These are phyloP conservation scores for Meloe dianella DNA, from an alignment of 2,888 invertebrate genomes.

Conservation along the genomic window DNA sequence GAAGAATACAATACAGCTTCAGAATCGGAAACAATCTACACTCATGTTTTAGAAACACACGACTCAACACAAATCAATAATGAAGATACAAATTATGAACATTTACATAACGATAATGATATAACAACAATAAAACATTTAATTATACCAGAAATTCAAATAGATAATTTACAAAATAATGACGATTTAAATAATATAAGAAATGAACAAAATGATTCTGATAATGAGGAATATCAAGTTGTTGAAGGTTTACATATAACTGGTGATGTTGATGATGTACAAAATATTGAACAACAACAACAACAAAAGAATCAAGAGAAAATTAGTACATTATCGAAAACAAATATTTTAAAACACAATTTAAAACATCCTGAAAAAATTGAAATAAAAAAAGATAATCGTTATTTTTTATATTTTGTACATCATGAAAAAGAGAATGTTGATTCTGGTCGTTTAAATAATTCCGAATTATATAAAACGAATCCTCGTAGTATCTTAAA, in stretches of 20 bases:
- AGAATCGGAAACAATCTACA: background rate
- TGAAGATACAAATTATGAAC: background rate
- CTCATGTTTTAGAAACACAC: background rate
- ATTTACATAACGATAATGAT: background rate
- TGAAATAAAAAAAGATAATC: slow-evolving; percentile 33
- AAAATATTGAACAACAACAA: background rate
- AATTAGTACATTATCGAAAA: slow-evolving; percentile 22
- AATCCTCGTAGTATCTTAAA: slow-evolving; percentile 55
- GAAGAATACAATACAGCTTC: background rate
- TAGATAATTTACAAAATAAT: slow-evolving; percentile 3
- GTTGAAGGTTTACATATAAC: slow-evolving; percentile 51
- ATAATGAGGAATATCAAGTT: slow-evolving; percentile 48
- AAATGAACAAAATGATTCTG: slow-evolving; percentile 35
- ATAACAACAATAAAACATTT: background rate
- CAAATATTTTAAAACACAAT: slow-evolving; percentile 43
- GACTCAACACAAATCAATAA: background rate
- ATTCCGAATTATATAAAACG: slow-evolving; percentile 33
- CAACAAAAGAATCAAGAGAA: slow-evolving; percentile 10
- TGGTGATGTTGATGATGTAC: slow-evolving; percentile 37
- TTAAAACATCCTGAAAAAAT: slow-evolving; percentile 3
- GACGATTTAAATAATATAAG: background rate
- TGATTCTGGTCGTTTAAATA: slow-evolving; percentile 36
- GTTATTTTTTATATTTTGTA: slow-evolving; percentile 47
- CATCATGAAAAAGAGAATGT: slow-evolving; percentile 55
- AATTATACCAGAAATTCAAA: background rate